These are phyloP conservation scores for Cyprinodon diabolis DNA, from an alignment of 2,797 vertebrate species.

Conservation along the genomic window DNA sequence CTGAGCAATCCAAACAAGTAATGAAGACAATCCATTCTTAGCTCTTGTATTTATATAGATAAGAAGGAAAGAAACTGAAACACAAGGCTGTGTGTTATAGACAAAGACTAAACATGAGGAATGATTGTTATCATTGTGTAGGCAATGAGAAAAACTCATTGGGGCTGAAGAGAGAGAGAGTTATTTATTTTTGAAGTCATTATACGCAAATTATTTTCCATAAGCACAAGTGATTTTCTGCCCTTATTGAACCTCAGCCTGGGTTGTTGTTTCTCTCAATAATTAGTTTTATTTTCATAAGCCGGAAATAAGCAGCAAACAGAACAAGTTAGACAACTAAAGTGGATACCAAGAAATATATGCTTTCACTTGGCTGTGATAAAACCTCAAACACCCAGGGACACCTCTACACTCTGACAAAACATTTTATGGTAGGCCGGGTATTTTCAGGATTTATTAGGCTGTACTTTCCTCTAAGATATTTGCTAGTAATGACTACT, in stretches of 20 bases:
- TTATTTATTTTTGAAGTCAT: not conserved
- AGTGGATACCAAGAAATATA: not conserved
- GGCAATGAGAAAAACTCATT: not conserved
- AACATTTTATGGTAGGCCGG: not conserved
- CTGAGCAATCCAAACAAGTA: not conserved
- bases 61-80: not conserved
- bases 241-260: not conserved
- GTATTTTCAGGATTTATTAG: constrained; percentile 1
- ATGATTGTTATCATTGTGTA: not conserved
- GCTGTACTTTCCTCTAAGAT: not conserved
- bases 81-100: not conserved
- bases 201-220: not conserved
- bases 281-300: not conserved
- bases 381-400: not conserved
- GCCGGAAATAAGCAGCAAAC: not conserved
- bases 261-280: not conserved
- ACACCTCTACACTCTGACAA: not conserved
- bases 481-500: not conserved
- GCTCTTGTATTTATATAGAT: not conserved
- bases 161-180: not conserved
- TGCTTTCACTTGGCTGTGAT: not conserved
- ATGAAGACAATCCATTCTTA: not conserved
- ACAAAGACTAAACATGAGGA: not conserved
- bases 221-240: not conserved
- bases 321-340: not conserved